Conservation (phyloP, 2,113 vertebrate species). For the Romanogobio albipinnatus region DNA sequence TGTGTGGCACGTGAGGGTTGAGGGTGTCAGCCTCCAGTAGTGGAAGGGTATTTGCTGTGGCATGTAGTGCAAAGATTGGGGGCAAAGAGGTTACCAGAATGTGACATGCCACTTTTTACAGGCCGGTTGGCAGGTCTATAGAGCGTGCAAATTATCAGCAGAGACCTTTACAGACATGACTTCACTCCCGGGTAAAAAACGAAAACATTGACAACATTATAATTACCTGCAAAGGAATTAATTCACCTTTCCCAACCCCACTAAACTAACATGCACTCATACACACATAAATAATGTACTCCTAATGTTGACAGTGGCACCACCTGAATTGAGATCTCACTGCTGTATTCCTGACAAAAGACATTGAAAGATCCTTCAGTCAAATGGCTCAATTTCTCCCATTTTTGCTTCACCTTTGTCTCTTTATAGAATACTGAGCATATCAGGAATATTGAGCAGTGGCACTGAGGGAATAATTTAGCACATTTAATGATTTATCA, state of each 20-base stretch:
- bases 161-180: constrained; percentile 72
- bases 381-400: constrained; percentile 46
- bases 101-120: constrained; percentile 75
- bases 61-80: constrained; percentile 79
- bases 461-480: constrained; percentile 68
- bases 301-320: constrained; percentile 53
- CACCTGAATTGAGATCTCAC: constrained; percentile 70
- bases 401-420: constrained; percentile 32
- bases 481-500: constrained; percentile 70
- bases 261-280: constrained; percentile 23
- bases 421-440: constrained; percentile 71
- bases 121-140: constrained; percentile 70
- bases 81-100: constrained; percentile 77
- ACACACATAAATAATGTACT: constrained; percentile 36
- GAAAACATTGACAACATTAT: constrained; percentile 50
- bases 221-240: constrained; percentile 60
- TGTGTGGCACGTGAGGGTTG: constrained; percentile 39
- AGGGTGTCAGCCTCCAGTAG: constrained; percentile 64
- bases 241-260: constrained; percentile 39
- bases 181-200: constrained; percentile 54
- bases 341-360: constrained; percentile 69
- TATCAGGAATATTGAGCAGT: constrained; percentile 68
- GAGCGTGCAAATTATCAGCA: constrained; percentile 80
- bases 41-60: constrained; percentile 64
- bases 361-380: constrained; percentile 16